These are phyloP conservation scores for Gasterosteus nipponicus DNA, from an alignment of 2,113 vertebrate species.

Conservation along the genomic window DNA sequence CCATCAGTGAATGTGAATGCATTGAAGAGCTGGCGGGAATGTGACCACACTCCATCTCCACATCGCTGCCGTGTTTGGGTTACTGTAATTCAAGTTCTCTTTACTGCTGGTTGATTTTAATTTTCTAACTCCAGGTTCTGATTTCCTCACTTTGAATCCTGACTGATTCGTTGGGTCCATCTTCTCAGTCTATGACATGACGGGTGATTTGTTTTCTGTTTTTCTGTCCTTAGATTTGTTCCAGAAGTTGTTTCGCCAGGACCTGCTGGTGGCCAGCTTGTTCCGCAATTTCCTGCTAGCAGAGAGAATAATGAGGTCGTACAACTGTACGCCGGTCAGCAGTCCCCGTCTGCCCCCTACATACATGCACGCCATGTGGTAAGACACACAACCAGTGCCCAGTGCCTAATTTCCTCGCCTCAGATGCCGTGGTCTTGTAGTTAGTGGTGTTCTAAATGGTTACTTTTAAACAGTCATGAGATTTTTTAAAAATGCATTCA, in stretches of 20 bases:
- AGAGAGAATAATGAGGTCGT: constrained; percentile 97
- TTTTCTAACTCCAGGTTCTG: not conserved
- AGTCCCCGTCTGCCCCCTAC: constrained; percentile 95
- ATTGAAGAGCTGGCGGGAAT: constrained; percentile 51
- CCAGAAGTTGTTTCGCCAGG: constrained; percentile 98
- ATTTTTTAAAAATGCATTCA: not conserved
- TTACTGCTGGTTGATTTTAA: not conserved
- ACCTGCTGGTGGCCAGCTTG: constrained; percentile 95
- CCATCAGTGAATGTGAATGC: constrained; percentile 55
- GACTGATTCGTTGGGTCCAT: not conserved
- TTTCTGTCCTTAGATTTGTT: constrained; percentile 87
- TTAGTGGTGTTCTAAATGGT: not conserved
- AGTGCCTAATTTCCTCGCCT: not conserved
- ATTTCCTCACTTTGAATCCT: constrained; percentile 8
- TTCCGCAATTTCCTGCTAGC: constrained; percentile 97
- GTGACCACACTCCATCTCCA: constrained; percentile 9
- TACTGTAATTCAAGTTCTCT: constrained; percentile 23
- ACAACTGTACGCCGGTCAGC: constrained; percentile 98
- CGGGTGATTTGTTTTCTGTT: not conserved
- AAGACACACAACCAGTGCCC: constrained; percentile 63
- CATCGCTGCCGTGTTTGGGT: constrained; percentile 12
- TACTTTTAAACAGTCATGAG: constrained; percentile 19
- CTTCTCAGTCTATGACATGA: constrained; percentile 11
- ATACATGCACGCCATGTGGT: constrained; percentile 99
- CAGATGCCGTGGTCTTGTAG: constrained; percentile 6